Conservation (phyloP, 2,113 vertebrate species). For the Hylia prasina region DNA sequence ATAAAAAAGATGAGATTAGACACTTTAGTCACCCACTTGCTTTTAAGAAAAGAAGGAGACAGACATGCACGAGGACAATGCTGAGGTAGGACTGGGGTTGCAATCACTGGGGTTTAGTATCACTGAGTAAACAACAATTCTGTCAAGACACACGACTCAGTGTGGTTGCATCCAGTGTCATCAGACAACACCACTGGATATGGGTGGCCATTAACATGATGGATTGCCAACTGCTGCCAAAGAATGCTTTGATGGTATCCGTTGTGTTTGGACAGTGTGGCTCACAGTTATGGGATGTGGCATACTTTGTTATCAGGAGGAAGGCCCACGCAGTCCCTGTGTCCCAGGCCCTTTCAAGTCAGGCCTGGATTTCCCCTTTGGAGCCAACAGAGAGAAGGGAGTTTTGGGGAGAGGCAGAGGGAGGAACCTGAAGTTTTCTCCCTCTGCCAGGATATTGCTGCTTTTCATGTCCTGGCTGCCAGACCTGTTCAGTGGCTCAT, state of each 20-base stretch:
- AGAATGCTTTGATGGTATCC: neutral
- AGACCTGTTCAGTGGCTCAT: neutral
- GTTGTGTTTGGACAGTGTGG: accelerated
- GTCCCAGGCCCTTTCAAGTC: neutral
- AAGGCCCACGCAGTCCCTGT: accelerated
- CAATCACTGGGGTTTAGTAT: neutral
- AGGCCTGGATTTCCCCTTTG: neutral
- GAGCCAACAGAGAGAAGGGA: neutral
- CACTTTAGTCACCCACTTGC: neutral
- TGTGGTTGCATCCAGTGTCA: neutral
- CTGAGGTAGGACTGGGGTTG: neutral
- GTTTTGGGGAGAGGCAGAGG: neutral
- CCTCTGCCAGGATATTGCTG: neutral
- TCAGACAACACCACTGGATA: neutral
- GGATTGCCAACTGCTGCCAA: neutral
- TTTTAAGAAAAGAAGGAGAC: neutral
- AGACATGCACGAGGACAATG: accelerated
- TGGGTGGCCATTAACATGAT: neutral
- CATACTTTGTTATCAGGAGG: neutral
- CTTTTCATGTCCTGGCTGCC: neutral
- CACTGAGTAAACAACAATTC: neutral
- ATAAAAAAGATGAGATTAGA: neutral
- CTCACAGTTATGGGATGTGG: neutral
- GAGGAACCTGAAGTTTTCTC: neutral
- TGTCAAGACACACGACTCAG: neutral